Conservation (phyloP, 2,888 invertebrate genomes). For the Cyaniris semiargus region DNA sequence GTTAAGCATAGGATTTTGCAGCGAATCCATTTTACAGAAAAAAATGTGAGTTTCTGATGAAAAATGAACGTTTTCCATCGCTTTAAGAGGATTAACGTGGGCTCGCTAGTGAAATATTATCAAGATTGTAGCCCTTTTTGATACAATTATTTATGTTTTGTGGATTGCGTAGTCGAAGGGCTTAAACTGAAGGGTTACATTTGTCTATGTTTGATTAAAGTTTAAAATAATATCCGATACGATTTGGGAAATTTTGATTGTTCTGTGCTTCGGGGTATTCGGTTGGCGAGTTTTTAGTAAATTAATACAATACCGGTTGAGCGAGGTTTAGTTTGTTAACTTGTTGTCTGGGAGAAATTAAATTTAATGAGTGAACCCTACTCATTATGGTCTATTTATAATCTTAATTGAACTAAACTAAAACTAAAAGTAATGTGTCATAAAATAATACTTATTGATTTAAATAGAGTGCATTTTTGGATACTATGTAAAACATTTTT, state of each 20-base stretch:
- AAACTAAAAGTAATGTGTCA: too few relatives aligned
- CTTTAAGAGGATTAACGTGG: slow-evolving; percentile 41
- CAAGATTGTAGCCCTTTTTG: slow-evolving; percentile 33
- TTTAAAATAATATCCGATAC: slow-evolving; percentile 12
- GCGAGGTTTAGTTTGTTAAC: not conserved
- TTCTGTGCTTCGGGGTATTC: slow-evolving; percentile 8
- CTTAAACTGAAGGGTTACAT: not conserved
- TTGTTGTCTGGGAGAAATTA: not conserved
- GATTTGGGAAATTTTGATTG: slow-evolving; percentile 19
- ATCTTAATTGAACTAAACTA: too few relatives aligned
- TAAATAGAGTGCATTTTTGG: too few relatives aligned
- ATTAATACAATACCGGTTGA: not conserved
- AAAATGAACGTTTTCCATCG: slow-evolving; percentile 43
- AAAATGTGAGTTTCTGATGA: slow-evolving; percentile 37
- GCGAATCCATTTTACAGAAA: slow-evolving; percentile 33
- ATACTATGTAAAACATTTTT: too few relatives aligned
- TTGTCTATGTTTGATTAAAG: slow-evolving; percentile 15
- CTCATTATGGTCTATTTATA: too few relatives aligned
- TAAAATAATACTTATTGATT: too few relatives aligned
- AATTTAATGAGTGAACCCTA: not conserved
- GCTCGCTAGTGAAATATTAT: slow-evolving; percentile 33
- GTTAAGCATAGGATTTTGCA: slow-evolving; percentile 39
- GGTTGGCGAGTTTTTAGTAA: not conserved
- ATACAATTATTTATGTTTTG: slow-evolving; percentile 31
- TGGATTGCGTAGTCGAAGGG: not conserved